Percentiles rank a stretch among this genome's conserved stretches.
Conservation (phyloP, 2,797 vertebrate species). For the Furcifer pardalis region DNA sequence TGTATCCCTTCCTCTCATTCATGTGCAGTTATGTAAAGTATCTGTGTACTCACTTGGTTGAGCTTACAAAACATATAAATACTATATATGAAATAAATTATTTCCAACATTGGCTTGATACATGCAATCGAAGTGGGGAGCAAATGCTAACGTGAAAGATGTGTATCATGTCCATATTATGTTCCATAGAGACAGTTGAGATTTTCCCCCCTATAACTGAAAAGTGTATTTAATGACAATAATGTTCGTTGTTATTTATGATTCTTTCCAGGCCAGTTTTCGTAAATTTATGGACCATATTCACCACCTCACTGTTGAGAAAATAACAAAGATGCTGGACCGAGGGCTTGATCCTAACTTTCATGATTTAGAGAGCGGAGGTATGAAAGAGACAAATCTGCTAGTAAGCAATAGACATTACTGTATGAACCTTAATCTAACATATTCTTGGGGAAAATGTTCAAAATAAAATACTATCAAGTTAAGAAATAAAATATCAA, state of each 20-base stretch:
- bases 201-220: slow-evolving; percentile 5
- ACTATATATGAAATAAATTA: not conserved
- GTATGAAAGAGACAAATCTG: slow-evolving; percentile 69
- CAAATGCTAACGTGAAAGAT: not conserved
- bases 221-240: not conserved
- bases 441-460: not conserved
- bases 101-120: not conserved
- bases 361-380: slow-evolving; percentile 91
- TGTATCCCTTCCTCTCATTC: not conserved
- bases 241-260: not conserved
- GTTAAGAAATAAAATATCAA: not conserved
- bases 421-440: not conserved
- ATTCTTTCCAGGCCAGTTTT: slow-evolving; percentile 83
- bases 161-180: not conserved
- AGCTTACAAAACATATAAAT: not conserved
- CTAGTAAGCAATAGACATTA: not conserved
- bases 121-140: not conserved
- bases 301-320: slow-evolving; percentile 89
- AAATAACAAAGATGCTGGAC: slow-evolving; percentile 89
- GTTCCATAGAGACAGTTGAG: not conserved
- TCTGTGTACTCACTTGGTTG: not conserved
- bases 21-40: not conserved
- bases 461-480: not conserved
- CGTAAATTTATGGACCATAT: slow-evolving; percentile 93
- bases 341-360: slow-evolving; percentile 95